These are phyloP conservation scores for Oenanthe melanoleuca DNA, from an alignment of 2,113 vertebrate genomes.

Conservation along the genomic window DNA sequence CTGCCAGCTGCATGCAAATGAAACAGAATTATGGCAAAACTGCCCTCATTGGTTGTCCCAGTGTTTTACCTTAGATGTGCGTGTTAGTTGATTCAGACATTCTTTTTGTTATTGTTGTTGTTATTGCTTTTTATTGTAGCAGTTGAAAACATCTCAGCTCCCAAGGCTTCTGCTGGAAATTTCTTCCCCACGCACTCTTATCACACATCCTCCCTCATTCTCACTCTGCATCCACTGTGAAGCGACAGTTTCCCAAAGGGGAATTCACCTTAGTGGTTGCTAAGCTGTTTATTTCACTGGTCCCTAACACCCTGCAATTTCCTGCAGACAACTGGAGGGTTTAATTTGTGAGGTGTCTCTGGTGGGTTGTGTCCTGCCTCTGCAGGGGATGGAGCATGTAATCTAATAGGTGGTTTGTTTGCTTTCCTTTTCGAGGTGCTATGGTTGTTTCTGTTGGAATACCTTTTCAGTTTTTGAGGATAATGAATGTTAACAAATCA, in stretches of 20 bases:
- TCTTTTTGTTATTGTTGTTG: neutral
- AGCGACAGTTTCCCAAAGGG: neutral
- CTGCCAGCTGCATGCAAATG: constrained; percentile 3
- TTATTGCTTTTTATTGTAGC: neutral
- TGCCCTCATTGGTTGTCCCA: neutral
- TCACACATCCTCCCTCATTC: neutral
- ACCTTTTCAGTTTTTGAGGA: neutral
- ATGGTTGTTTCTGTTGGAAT: neutral
- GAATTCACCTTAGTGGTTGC: neutral
- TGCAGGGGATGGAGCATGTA: neutral
- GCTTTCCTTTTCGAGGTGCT: neutral
- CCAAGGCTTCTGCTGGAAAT: constrained; percentile 5
- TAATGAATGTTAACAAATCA: constrained; percentile 38
- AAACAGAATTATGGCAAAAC: neutral
- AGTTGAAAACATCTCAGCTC: neutral
- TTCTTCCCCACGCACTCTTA: neutral
- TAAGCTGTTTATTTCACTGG: neutral
- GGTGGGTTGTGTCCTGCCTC: neutral
- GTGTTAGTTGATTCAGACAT: neutral
- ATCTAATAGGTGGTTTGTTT: constrained; percentile 34
- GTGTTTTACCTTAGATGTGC: neutral
- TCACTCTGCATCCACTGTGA: neutral
- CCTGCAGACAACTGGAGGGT: neutral
- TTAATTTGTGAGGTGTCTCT: neutral
- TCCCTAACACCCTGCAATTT: neutral